A percentile compares a stretch with the other conserved stretches of the same genome.
phyloP scores from a whole-genome alignment of 2,797 vertebrate genomes.

The Fringilla coelebs region DNA sequence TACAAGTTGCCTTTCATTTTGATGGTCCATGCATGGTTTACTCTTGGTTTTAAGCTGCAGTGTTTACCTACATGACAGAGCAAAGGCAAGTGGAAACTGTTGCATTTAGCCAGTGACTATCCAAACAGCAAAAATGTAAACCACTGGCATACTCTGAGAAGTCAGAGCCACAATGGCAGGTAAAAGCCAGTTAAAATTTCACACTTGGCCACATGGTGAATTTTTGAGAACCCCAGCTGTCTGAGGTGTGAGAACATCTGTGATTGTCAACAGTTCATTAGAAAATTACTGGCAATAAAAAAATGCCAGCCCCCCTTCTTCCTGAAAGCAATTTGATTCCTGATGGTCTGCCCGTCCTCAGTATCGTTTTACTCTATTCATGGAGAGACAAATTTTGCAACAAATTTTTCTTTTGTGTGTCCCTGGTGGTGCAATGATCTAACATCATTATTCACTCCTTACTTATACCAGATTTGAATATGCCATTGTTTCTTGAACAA shows the following conservation, averaged over 20 bases:
- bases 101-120: neutral
- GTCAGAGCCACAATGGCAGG: neutral
- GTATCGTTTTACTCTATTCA: neutral
- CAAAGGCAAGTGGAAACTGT: neutral
- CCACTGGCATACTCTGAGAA: neutral
- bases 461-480: conserved; percentile 52
- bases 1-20: neutral
- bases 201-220: conserved; percentile 17
- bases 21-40: neutral
- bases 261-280: conserved; percentile 62
- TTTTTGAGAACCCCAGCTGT: conserved; percentile 43
- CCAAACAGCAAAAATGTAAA: neutral
- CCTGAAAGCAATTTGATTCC: neutral
- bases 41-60: neutral
- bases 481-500: conserved; percentile 59
- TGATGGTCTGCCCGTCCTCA: neutral
- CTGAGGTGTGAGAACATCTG: conserved; percentile 60
- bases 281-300: conserved; percentile 61
- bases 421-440: neutral
- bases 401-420: conserved; percentile 8
- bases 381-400: neutral
- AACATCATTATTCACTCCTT: conserved; percentile 51
- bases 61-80: neutral
- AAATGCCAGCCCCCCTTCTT: conserved; percentile 12
- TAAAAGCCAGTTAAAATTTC: conserved; percentile 37